These are phyloP conservation scores for Grallaria varia DNA, from an alignment of 2,113 vertebrate genomes.

Conservation along the genomic window DNA sequence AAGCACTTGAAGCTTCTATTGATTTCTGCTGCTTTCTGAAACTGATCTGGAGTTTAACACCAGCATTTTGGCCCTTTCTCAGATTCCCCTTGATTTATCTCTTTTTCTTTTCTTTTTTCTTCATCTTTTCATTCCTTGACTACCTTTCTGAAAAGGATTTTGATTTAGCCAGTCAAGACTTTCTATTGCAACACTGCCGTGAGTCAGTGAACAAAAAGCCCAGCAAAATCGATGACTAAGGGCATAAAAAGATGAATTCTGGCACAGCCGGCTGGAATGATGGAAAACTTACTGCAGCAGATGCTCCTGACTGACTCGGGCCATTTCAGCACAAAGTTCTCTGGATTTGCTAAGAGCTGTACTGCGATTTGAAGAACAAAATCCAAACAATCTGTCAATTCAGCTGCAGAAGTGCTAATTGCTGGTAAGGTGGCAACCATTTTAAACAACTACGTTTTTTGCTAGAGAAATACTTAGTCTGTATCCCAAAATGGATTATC, in stretches of 20 bases:
- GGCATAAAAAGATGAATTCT: not conserved
- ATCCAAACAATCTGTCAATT: not conserved
- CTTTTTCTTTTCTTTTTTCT: too few relatives aligned
- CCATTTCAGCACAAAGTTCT: not conserved
- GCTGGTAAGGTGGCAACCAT: not conserved
- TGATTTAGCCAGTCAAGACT: not conserved
- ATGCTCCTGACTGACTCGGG: not conserved
- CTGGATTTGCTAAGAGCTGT: not conserved
- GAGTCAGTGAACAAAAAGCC: not conserved
- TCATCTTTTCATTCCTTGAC: not conserved
- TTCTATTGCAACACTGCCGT: not conserved
- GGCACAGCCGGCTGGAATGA: not conserved
- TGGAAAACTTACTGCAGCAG: not conserved
- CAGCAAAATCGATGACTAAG: not conserved
- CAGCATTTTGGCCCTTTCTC: not conserved
- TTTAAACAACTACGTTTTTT: not conserved
- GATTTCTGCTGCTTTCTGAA: constrained; percentile 12
- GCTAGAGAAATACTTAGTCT: not conserved
- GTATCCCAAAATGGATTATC: not conserved
- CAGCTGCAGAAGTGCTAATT: not conserved
- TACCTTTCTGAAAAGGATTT: not conserved
- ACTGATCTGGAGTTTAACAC: not conserved
- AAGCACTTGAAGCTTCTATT: not conserved
- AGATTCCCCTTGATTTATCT: not conserved
- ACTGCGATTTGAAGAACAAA: not conserved